These are phyloP conservation scores for Basileuterus tristriatus DNA, from an alignment of 2,797 vertebrate species.

Conservation along the genomic window DNA sequence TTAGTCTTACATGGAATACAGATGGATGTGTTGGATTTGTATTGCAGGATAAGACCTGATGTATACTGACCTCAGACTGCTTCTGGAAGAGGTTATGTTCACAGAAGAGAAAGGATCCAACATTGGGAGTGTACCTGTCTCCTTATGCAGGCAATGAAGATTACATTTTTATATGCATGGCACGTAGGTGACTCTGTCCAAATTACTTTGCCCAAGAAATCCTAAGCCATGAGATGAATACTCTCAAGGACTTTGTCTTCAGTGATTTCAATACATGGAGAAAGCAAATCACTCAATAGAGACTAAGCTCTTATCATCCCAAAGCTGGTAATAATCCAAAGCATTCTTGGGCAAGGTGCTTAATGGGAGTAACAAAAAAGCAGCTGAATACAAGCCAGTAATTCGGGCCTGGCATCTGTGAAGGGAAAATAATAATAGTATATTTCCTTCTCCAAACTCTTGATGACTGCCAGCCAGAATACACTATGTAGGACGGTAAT, in stretches of 20 bases:
- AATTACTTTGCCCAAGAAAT: not conserved
- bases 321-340: not conserved
- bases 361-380: slow-evolving; percentile 12
- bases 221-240: not conserved
- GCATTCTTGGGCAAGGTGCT: not conserved
- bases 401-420: not conserved
- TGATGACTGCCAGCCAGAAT: not conserved
- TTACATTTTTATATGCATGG: not conserved
- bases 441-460: not conserved
- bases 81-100: not conserved
- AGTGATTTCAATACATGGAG: not conserved
- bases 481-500: not conserved
- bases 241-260: not conserved
- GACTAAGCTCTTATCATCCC: not conserved
- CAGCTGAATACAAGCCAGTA: not conserved
- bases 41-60: not conserved
- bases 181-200: not conserved
- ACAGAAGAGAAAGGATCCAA: not conserved
- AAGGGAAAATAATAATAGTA: slow-evolving; percentile 30
- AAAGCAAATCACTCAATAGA: not conserved
- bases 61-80: not conserved
- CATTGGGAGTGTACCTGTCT: not conserved
- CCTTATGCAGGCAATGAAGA: not conserved
- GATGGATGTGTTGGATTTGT: not conserved
- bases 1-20: not conserved